Conservation (phyloP, 2,797 vertebrate species). For the Cryptoprocta ferox region DNA sequence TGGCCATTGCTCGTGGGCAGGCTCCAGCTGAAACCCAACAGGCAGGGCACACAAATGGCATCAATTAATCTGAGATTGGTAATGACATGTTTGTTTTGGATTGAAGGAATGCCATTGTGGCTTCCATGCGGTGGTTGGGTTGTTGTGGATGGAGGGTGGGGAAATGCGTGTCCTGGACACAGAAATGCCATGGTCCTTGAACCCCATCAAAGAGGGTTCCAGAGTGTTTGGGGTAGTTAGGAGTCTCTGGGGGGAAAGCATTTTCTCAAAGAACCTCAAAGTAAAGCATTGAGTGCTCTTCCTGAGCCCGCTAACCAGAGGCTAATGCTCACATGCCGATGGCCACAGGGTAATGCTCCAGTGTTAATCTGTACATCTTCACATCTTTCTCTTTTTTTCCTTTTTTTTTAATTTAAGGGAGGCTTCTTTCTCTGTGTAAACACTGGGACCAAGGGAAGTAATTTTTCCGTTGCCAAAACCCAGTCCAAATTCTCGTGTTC, state of each 20-base stretch:
- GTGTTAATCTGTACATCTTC: neutral
- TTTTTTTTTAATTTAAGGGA: neutral
- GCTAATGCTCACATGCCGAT: neutral
- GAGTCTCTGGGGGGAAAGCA: neutral
- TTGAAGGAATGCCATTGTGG: slow-evolving; percentile 54
- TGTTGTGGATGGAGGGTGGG: slow-evolving; percentile 23
- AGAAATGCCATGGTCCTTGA: slow-evolving; percentile 20
- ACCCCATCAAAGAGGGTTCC: neutral
- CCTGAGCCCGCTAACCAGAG: neutral
- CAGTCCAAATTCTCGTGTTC: slow-evolving; percentile 42
- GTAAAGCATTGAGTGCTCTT: neutral
- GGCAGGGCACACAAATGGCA: slow-evolving; percentile 71
- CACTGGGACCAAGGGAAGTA: neutral
- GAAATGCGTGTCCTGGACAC: slow-evolving; percentile 9
- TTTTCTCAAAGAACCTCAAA: slow-evolving; percentile 60
- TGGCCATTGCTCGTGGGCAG: neutral
- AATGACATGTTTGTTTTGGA: slow-evolving; percentile 78
- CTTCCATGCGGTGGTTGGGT: slow-evolving; percentile 40
- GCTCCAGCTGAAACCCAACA: slow-evolving; percentile 65
- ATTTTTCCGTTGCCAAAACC: slow-evolving; percentile 35
- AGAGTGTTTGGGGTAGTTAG: neutral
- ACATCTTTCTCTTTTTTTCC: neutral
- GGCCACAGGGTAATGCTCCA: neutral
- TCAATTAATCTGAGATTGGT: slow-evolving; percentile 76
- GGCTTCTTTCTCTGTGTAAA: slow-evolving; percentile 43